These are phyloP conservation scores for Sarcophaga carnaria DNA, from an alignment of 2,888 invertebrate species.

Conservation along the genomic window DNA sequence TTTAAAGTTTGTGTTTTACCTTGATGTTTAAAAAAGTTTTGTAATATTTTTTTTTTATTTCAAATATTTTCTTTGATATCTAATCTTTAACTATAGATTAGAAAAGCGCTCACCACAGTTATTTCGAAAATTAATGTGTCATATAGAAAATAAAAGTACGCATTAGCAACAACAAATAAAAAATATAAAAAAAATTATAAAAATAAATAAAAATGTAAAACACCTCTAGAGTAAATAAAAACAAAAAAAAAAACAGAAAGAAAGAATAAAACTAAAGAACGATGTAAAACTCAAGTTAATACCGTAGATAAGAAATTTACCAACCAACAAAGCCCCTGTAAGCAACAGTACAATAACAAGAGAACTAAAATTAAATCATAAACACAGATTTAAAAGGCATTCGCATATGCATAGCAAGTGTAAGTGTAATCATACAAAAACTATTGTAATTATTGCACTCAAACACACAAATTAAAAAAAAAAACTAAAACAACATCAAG, in stretches of 20 bases:
- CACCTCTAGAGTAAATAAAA: constrained; percentile 65
- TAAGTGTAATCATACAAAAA: background rate
- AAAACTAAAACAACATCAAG: background rate
- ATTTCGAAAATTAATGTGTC: background rate
- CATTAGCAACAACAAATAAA: background rate
- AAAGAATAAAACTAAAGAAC: too few relatives aligned
- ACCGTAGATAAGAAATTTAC: too few relatives aligned
- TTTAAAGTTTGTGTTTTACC: background rate
- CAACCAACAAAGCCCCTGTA: too few relatives aligned
- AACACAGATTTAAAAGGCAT: background rate
- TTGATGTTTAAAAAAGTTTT: background rate
- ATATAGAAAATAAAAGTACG: background rate
- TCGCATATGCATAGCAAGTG: too few relatives aligned
- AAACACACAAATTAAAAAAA: too few relatives aligned
- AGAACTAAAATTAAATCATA: constrained; percentile 5
- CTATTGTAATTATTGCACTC: background rate
- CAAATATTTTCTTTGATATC: constrained; percentile 73
- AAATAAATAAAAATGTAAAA: constrained; percentile 62
- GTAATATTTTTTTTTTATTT: constrained; percentile 8
- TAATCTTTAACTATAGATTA: constrained; percentile 80
- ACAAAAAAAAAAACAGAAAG: background rate
- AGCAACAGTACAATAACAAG: background rate
- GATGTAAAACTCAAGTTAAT: too few relatives aligned
- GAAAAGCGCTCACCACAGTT: constrained; percentile 39
- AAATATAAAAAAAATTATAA: background rate